Conservation (phyloP, 2,113 vertebrate species). For the Nibea albiflora region DNA sequence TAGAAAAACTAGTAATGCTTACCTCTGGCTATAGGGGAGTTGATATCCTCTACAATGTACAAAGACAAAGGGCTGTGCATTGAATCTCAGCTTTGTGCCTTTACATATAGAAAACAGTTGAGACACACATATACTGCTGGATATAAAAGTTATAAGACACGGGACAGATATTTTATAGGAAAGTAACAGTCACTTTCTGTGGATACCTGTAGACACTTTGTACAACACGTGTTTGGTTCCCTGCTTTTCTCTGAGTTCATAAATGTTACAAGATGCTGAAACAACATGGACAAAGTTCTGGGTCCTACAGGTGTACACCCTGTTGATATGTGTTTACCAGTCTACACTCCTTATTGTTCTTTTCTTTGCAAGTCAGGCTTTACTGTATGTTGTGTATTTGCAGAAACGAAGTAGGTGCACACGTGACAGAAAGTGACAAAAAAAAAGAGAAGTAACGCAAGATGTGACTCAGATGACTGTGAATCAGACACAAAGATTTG, state of each 20-base stretch:
- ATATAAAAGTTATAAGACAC: too few species aligned
- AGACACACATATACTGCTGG: too few species aligned
- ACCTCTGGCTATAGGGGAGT: too few species aligned
- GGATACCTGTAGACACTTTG: too few species aligned
- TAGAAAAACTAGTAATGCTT: too few species aligned
- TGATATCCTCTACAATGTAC: too few species aligned
- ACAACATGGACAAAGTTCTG: neutral
- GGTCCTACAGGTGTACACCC: neutral
- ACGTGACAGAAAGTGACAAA: neutral
- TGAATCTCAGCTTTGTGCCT: too few species aligned
- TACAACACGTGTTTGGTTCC: neutral
- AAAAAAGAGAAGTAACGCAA: conserved; percentile 21
- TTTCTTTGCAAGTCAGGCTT: neutral
- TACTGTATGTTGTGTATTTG: neutral
- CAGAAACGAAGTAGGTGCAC: conserved; percentile 17
- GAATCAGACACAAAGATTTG: conserved; percentile 19
- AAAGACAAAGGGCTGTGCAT: too few species aligned
- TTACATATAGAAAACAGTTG: too few species aligned
- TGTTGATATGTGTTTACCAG: too few species aligned
- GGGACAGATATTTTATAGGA: too few species aligned
- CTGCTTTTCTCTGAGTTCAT: neutral
- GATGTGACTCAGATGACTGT: conserved; percentile 4
- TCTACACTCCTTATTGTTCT: neutral
- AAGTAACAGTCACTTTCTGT: too few species aligned
- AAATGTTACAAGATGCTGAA: neutral